Evolutionary conservation across 2,797 vertebrate species (phyloP).

Genomic region (Stomatorhinus walkeri): DNA sequence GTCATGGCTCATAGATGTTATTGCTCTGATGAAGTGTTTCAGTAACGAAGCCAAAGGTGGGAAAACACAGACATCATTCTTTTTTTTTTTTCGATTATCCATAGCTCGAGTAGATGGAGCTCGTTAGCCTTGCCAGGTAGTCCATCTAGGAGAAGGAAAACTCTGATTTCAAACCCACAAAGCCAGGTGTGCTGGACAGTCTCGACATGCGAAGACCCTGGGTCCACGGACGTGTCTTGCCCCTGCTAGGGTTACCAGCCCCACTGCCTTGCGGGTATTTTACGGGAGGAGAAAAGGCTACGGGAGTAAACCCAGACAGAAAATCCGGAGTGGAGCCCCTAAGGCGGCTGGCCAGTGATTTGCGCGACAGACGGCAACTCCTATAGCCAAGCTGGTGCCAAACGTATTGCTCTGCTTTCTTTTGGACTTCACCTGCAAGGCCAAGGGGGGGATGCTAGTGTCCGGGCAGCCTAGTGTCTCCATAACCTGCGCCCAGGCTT

Average conservation of each 20-base stretch:
- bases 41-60: background rate
- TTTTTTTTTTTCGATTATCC: too few relatives aligned
- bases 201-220: background rate
- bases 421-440: background rate
- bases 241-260: background rate
- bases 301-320: background rate
- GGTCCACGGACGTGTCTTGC: background rate
- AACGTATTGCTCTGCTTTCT: background rate
- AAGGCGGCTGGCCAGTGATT: background rate
- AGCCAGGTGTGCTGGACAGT: too few relatives aligned
- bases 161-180: too few relatives aligned
- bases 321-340: background rate
- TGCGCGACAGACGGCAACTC: background rate
- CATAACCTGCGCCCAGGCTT: background rate
- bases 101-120: background rate
- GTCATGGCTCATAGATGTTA: background rate
- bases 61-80: background rate
- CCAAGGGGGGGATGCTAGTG: background rate
- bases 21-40: background rate
- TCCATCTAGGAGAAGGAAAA: too few relatives aligned
- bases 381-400: background rate
- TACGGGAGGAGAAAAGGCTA: background rate
- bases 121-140: too few relatives aligned
- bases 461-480: background rate
- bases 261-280: background rate